phyloP scores from a whole-genome alignment of 2,888 invertebrate species.

The Cephus pulcher region DNA sequence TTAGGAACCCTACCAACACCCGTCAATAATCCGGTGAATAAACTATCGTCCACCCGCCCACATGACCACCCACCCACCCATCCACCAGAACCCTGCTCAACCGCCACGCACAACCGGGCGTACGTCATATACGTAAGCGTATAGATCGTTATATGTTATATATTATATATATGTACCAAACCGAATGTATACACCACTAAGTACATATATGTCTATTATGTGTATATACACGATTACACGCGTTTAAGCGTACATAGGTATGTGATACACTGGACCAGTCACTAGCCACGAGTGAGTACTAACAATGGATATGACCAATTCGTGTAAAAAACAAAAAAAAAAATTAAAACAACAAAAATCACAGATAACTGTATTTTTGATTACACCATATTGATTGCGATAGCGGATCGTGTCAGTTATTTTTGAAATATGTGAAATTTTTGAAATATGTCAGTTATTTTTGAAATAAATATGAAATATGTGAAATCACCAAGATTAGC shows the following conservation, averaged over 20 bases:
- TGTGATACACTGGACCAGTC: background rate
- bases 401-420: background rate
- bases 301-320: background rate
- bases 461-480: background rate
- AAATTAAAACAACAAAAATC: background rate
- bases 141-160: background rate
- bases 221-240: background rate
- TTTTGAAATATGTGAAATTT: background rate
- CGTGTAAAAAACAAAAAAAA: constrained; percentile 1
- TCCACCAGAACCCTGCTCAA: constrained; percentile 52
- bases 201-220: background rate
- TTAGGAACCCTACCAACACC: constrained; percentile 49
- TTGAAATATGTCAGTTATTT: background rate
- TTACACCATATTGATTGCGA: background rate
- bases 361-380: background rate
- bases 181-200: background rate
- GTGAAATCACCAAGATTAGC: background rate
- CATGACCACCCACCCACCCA: constrained; percentile 46
- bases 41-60: constrained; percentile 63
- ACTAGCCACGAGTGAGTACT: background rate
- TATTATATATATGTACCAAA: constrained; percentile 1
- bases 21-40: constrained; percentile 67
- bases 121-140: constrained; percentile 6
- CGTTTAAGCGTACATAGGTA: background rate
- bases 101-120: constrained; percentile 40